These are phyloP conservation scores for Esox niger DNA, from an alignment of 2,113 vertebrate species.

Conservation along the genomic window DNA sequence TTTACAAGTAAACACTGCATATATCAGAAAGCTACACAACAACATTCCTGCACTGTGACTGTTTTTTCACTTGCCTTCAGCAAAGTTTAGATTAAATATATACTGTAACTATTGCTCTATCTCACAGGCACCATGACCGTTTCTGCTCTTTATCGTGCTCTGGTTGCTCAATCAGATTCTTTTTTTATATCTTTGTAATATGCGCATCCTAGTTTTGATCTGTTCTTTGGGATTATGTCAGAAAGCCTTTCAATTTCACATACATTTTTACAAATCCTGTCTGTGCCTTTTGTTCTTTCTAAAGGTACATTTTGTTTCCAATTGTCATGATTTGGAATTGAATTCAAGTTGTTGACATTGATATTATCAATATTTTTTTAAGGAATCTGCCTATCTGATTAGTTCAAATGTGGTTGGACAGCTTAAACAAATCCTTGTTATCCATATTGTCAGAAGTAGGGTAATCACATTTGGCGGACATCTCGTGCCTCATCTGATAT, in stretches of 20 bases:
- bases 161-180: constrained; percentile 56
- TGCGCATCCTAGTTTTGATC: constrained; percentile 33
- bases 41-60: not conserved
- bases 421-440: no score
- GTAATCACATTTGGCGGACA: no score
- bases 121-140: constrained; percentile 36
- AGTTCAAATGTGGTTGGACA: no score
- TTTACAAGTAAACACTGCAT: not conserved
- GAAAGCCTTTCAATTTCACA: constrained; percentile 11
- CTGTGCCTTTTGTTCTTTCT: no score
- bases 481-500: no score
- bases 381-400: no score
- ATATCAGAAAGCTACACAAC: not conserved
- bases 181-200: constrained; percentile 2
- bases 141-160: constrained; percentile 52
- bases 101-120: constrained; percentile 56
- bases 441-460: no score
- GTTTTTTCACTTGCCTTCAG: constrained; percentile 1
- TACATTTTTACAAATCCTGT: not conserved
- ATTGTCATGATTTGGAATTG: no score
- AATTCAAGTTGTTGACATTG: no score
- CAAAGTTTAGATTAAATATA: constrained; percentile 58
- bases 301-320: no score
- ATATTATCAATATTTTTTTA: no score
- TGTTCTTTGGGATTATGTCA: constrained; percentile 39